Conservation (phyloP, 1,140 invertebrate genomes). For the Ceratitis capitata region DNA sequence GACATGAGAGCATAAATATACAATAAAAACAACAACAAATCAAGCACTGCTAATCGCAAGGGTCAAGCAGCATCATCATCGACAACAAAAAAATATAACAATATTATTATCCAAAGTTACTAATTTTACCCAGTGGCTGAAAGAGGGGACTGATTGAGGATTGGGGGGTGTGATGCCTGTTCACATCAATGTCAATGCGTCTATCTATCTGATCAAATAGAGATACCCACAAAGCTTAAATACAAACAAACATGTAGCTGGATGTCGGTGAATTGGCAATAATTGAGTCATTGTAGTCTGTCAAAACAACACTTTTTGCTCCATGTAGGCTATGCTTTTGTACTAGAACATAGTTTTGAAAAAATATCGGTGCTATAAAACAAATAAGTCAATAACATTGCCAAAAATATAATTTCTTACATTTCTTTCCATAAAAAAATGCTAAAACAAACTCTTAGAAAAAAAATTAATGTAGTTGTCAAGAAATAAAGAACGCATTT, state of each 20-base stretch:
- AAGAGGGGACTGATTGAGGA: background rate
- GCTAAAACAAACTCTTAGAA: too few species aligned
- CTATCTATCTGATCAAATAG: conserved; percentile 7
- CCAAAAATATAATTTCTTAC: too few species aligned
- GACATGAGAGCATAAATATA: background rate
- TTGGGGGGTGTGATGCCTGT: too few species aligned
- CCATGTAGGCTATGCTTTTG: too few species aligned
- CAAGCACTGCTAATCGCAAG: background rate
- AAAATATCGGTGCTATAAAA: too few species aligned
- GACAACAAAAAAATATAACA: too few species aligned
- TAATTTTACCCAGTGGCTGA: background rate
- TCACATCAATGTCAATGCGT: background rate
- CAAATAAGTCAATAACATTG: too few species aligned
- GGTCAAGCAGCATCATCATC: background rate
- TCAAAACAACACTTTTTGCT: background rate
- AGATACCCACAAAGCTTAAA: background rate
- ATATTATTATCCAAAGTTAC: too few species aligned
- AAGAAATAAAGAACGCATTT: too few species aligned
- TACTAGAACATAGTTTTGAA: too few species aligned
- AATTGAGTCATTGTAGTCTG: background rate
- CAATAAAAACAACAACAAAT: background rate
- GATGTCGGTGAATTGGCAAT: background rate
- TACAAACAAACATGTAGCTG: background rate
- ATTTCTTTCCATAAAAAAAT: too few species aligned
- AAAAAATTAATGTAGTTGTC: too few species aligned